Conservation (phyloP, 2,797 vertebrate genomes). For the Crocidura indochinensis region DNA sequence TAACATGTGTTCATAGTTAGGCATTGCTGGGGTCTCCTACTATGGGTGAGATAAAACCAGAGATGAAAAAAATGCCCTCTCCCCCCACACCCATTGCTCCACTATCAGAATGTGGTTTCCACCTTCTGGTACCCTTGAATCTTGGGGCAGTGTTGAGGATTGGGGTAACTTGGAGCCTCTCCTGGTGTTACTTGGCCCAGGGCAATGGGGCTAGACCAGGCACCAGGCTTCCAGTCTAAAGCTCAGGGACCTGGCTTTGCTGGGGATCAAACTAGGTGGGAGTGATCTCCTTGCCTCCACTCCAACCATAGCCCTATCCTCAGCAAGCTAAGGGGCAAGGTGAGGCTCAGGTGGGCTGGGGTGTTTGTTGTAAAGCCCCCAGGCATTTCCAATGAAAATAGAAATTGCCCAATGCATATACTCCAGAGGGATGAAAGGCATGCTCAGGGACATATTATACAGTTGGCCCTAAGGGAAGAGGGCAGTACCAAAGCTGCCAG, state of each 20-base stretch:
- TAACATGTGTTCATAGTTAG: background rate
- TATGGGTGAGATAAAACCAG: background rate
- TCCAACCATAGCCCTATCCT: too few relatives aligned
- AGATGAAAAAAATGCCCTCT: background rate
- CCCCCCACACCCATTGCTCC: background rate
- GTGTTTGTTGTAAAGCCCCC: background rate
- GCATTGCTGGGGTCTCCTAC: background rate
- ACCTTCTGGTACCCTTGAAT: background rate
- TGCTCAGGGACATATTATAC: background rate
- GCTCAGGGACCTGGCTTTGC: too few relatives aligned
- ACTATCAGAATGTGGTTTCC: background rate
- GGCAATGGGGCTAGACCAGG: too few relatives aligned
- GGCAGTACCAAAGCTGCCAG: background rate
- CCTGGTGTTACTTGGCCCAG: too few relatives aligned
- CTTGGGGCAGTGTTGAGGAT: too few relatives aligned
- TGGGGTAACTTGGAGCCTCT: too few relatives aligned
- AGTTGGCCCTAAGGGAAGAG: too few relatives aligned
- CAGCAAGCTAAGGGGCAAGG: too few relatives aligned
- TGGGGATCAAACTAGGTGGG: too few relatives aligned
- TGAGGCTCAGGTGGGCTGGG: too few relatives aligned
- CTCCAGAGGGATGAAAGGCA: background rate
- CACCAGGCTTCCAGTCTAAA: too few relatives aligned
- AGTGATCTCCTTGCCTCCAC: too few relatives aligned
- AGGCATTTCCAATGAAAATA: background rate
- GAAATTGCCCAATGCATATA: background rate